Conservation (phyloP, 1,140 invertebrate genomes). For the Asbolus verrucosus region DNA sequence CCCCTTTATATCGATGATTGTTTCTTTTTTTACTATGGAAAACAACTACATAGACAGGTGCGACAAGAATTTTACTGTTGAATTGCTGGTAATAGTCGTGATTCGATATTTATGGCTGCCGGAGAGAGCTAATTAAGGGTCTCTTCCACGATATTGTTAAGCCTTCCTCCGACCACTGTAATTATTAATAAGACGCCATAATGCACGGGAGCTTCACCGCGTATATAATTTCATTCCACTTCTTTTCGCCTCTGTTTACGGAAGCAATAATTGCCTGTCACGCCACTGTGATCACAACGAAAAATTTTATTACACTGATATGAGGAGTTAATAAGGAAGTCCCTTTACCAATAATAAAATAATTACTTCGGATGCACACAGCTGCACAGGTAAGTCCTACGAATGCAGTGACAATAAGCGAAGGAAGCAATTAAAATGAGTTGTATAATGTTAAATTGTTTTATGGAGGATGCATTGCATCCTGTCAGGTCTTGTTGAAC, state of each 20-base stretch:
- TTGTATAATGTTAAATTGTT: constrained; percentile 18
- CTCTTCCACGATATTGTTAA: constrained; percentile 4
- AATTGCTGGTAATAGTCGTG: constrained; percentile 1
- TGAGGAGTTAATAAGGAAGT: no score
- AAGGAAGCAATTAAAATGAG: constrained; percentile 33
- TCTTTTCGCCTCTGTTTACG: not conserved
- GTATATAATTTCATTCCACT: no score
- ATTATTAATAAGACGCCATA: constrained; percentile 19
- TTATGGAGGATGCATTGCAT: constrained; percentile 36
- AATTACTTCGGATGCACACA: no score
- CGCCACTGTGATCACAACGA: no score
- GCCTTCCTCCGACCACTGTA: constrained; percentile 16
- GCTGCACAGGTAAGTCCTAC: not conserved
- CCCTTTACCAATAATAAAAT: no score
- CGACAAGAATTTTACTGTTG: not conserved
- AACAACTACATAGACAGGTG: constrained; percentile 8
- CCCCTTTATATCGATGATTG: not conserved
- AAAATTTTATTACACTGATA: no score
- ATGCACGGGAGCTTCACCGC: constrained; percentile 9
- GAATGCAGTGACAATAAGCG: constrained; percentile 12
- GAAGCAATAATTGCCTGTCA: no score
- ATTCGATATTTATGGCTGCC: constrained; percentile 15
- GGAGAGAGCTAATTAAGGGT: constrained; percentile 14
- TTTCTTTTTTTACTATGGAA: constrained; percentile 13
- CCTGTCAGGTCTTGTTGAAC: constrained; percentile 37